Conservation (phyloP, 1,140 invertebrate genomes). For the Cephus cinctus region DNA sequence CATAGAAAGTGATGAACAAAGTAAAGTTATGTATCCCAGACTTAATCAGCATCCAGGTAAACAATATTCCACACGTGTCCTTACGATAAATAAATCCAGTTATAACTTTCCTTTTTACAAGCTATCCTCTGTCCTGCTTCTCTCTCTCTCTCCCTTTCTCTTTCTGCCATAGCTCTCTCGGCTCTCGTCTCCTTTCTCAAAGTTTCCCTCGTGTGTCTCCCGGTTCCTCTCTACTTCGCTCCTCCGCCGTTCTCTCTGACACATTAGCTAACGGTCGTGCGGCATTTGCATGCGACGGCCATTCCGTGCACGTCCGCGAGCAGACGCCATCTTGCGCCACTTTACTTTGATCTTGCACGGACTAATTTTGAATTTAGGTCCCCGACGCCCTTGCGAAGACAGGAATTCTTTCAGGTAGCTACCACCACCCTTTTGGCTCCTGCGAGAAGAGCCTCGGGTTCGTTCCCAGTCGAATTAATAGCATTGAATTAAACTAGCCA, state of each 20-base stretch:
- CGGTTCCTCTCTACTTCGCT: background rate
- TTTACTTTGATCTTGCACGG: slow-evolving; percentile 8
- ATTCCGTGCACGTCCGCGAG: slow-evolving; percentile 5
- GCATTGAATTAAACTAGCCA: background rate
- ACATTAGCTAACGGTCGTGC: slow-evolving; percentile 8
- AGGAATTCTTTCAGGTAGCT: no score
- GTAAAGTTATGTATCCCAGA: no score
- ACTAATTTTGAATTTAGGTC: background rate
- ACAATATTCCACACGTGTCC: slow-evolving; percentile 7
- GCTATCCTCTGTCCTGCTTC: background rate
- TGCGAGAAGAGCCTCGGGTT: background rate
- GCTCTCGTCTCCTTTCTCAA: slow-evolving; percentile 1
- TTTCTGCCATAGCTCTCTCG: background rate
- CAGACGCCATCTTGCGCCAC: slow-evolving; percentile 8
- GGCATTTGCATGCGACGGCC: slow-evolving; percentile 6
- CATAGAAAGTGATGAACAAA: no score
- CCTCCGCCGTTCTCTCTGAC: background rate
- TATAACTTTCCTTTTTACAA: slow-evolving; percentile 7
- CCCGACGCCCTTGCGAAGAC: background rate
- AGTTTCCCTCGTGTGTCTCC: no score
- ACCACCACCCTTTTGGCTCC: no score
- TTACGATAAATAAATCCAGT: slow-evolving; percentile 10
- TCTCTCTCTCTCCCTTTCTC: background rate
- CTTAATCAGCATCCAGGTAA: background rate
- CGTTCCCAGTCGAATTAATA: background rate